These are phyloP conservation scores for Neoascia interrupta DNA, from an alignment of 2,888 invertebrate genomes.

Conservation along the genomic window DNA sequence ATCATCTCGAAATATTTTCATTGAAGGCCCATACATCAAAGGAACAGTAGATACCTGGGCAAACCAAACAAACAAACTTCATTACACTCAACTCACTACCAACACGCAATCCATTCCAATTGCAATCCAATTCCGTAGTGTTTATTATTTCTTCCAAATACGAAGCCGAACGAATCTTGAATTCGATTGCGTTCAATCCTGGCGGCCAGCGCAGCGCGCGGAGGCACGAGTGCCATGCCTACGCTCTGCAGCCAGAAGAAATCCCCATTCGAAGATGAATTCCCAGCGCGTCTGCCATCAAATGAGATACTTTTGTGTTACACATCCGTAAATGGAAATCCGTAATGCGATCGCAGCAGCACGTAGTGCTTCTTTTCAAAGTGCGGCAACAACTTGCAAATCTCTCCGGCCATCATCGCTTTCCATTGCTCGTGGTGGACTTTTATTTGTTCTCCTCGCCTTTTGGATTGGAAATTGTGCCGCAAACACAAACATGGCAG, in stretches of 20 bases:
- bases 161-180: constrained; percentile 28
- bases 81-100: constrained; percentile 17
- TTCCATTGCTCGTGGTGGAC: background rate
- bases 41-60: too few relatives aligned
- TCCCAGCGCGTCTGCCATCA: constrained; percentile 53
- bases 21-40: too few relatives aligned
- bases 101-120: constrained; percentile 32
- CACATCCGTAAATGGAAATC: constrained; percentile 63
- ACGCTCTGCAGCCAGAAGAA: background rate
- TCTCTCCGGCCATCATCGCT: constrained; percentile 23
- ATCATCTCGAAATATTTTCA: too few relatives aligned
- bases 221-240: too few relatives aligned
- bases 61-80: too few relatives aligned
- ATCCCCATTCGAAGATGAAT: constrained; percentile 25
- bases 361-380: constrained; percentile 50
- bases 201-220: background rate
- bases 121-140: constrained; percentile 11
- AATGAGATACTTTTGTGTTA: constrained; percentile 65
- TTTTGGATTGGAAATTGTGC: constrained; percentile 34
- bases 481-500: constrained; percentile 36
- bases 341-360: constrained; percentile 48
- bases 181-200: constrained; percentile 1
- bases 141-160: constrained; percentile 52
- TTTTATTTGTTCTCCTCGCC: constrained; percentile 30
- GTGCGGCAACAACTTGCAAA: constrained; percentile 64